A percentile compares a stretch with the other conserved stretches of the same genome.
These are phyloP conservation scores for Aulostomus chinensis DNA, from an alignment of 2,797 vertebrate genomes.

Conservation along the genomic window DNA sequence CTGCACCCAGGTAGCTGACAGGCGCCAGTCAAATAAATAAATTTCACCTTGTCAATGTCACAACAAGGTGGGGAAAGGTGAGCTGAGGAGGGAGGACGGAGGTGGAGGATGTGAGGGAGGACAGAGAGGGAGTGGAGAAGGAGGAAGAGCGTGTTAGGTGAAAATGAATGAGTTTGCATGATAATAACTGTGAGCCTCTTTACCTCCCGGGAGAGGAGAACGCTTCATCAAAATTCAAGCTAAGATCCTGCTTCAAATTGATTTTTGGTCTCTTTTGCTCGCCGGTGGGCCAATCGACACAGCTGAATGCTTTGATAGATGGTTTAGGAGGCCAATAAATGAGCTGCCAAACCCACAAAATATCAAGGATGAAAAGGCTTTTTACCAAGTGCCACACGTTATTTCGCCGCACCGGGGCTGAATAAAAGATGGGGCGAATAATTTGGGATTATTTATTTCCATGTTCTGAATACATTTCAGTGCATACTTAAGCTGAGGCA, in stretches of 20 bases:
- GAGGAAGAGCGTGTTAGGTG: conserved; percentile 3
- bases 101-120: conserved; percentile 6
- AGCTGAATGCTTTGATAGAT: conserved; percentile 47
- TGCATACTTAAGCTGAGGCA: no score
- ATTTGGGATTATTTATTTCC: no score
- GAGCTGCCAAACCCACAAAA: conserved; percentile 39
- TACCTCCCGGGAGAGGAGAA: conserved; percentile 18
- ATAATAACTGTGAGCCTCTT: conserved; percentile 31
- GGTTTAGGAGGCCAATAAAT: conserved; percentile 45
- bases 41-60: conserved; percentile 27
- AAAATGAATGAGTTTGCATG: conserved; percentile 36
- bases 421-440: not conserved
- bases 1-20: conserved; percentile 23
- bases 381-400: conserved; percentile 6
- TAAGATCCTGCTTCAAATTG: conserved; percentile 39
- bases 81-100: not conserved
- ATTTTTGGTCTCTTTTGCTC: conserved; percentile 24
- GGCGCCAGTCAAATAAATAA: conserved; percentile 30
- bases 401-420: not conserved
- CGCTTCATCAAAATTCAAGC: conserved; percentile 42
- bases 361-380: conserved; percentile 16
- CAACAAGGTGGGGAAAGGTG: conserved; percentile 15
- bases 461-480: not conserved
- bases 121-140: not conserved
- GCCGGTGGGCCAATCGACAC: conserved; percentile 37